Percentiles rank a stretch among this genome's conserved stretches.
phyloP scores from a whole-genome alignment of 2,113 vertebrate genomes.

The Fulica atra region DNA sequence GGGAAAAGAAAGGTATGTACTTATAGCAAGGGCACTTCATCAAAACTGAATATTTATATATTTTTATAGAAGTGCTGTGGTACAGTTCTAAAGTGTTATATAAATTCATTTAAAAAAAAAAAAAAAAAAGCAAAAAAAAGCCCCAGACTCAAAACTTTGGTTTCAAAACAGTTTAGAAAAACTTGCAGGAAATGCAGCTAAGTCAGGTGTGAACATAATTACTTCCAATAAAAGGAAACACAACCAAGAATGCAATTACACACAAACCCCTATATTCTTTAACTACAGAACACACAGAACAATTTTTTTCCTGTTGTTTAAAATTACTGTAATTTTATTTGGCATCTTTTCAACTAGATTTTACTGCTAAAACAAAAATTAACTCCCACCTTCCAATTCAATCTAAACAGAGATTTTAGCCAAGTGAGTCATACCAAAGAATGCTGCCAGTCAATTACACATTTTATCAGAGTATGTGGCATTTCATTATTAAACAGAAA shows the following conservation, averaged over 20 bases:
- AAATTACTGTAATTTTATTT: constrained; percentile 38
- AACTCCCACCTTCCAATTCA: not conserved
- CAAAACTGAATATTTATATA: not conserved
- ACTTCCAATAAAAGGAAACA: not conserved
- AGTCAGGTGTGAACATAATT: not conserved
- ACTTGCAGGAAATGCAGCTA: not conserved
- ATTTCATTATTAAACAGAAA: not conserved
- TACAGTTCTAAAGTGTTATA: not conserved
- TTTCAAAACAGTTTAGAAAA: not conserved
- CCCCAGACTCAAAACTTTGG: not conserved
- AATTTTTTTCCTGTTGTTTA: not conserved
- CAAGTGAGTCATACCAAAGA: constrained; percentile 9
- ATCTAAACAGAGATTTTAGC: constrained; percentile 1
- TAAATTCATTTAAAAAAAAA: not conserved
- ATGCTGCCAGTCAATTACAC: not conserved
- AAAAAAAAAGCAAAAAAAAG: too few relatives aligned
- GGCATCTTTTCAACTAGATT: not conserved
- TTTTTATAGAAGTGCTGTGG: not conserved
- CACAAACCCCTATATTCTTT: not conserved
- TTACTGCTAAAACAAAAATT: constrained; percentile 37
- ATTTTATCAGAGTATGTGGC: not conserved
- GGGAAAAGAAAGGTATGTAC: not conserved
- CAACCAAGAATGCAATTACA: not conserved
- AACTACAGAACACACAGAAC: not conserved
- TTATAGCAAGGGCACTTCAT: not conserved